These are phyloP conservation scores for Megalops atlanticus DNA, from an alignment of 2,113 vertebrate species.

Conservation along the genomic window DNA sequence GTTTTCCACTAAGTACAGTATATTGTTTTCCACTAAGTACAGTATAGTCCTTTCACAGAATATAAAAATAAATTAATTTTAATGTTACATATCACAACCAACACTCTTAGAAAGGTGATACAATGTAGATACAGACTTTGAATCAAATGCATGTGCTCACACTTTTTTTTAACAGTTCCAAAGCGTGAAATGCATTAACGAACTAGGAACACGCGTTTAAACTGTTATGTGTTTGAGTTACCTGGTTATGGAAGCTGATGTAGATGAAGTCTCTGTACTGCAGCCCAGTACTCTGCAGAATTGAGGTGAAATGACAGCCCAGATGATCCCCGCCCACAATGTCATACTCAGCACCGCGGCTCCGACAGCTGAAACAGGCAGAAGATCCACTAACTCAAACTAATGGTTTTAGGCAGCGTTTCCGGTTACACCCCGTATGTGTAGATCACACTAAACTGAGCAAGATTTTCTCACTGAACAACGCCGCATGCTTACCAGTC, in stretches of 20 bases:
- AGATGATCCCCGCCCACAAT: slow-evolving; percentile 80
- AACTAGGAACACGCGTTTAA: too few species aligned
- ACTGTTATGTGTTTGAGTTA: slow-evolving; percentile 50
- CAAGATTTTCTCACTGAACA: not conserved
- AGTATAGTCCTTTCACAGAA: too few species aligned
- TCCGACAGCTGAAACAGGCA: slow-evolving; percentile 73
- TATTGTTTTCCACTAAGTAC: too few species aligned
- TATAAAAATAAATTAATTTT: too few species aligned
- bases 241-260: slow-evolving; percentile 95
- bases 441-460: not conserved
- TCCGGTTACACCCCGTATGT: not conserved
- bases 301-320: slow-evolving; percentile 86
- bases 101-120: too few species aligned
- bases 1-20: too few species aligned
- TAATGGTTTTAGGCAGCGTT: not conserved
- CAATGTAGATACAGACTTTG: too few species aligned
- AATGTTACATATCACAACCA: too few species aligned
- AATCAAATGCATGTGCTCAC: too few species aligned
- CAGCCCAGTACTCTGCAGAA: slow-evolving; percentile 85
- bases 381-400: not conserved
- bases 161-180: too few species aligned
- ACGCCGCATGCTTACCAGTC: slow-evolving; percentile 78
- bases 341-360: slow-evolving; percentile 71
- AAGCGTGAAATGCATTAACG: too few species aligned
- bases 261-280: slow-evolving; percentile 95